Conservation (phyloP, 2,797 vertebrate genomes). For the Galagoides demidoff region DNA sequence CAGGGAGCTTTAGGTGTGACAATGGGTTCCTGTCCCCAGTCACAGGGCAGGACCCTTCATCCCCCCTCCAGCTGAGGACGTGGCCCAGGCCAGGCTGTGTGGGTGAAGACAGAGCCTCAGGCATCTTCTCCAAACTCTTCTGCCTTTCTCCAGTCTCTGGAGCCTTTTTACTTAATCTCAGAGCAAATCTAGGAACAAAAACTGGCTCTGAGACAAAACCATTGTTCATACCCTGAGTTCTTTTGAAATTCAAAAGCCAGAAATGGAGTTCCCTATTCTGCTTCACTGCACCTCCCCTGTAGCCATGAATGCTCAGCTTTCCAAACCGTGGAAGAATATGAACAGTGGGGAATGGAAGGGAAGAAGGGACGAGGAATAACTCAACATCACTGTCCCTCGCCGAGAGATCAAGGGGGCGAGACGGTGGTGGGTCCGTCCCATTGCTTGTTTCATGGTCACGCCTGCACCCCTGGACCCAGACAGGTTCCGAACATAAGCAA, state of each 20-base stretch:
- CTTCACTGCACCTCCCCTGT: neutral
- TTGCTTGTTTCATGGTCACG: neutral
- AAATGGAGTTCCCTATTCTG: neutral
- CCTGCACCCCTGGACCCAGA: neutral
- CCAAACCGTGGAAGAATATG: accelerated
- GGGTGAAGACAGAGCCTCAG: neutral
- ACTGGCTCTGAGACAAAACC: neutral
- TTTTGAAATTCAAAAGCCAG: neutral
- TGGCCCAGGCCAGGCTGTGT: accelerated
- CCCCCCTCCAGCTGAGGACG: neutral
- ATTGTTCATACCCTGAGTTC: neutral
- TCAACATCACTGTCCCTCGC: neutral
- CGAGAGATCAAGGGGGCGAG: neutral
- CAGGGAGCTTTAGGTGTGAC: neutral
- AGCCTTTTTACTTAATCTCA: neutral
- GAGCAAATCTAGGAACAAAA: neutral
- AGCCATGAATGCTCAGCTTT: no score
- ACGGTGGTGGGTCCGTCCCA: neutral
- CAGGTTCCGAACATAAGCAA: neutral
- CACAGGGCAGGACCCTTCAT: neutral
- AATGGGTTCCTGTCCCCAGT: neutral
- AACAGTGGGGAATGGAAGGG: neutral
- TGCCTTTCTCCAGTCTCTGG: neutral
- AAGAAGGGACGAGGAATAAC: no score
- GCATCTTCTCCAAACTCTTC: neutral